phyloP scores from a whole-genome alignment of 92 coral and sea anemone genomes.

The Galaxea fascicularis region DNA sequence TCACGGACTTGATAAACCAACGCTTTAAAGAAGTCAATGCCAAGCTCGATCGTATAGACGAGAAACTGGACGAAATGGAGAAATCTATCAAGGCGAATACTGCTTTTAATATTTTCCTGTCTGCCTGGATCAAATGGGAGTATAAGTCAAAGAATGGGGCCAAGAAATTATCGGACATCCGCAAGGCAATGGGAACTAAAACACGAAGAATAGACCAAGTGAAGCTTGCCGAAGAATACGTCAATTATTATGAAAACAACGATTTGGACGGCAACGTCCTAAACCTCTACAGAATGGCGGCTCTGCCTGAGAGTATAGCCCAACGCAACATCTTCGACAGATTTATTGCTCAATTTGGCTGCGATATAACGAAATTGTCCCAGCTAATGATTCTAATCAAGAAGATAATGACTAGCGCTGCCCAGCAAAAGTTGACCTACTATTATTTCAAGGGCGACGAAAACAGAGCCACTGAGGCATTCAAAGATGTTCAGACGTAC shows the following conservation, averaged over 20 bases:
- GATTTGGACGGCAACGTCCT: slow-evolving; percentile 31
- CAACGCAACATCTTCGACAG: slow-evolving; percentile 31
- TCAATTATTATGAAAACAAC: slow-evolving; percentile 35
- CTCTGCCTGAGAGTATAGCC: slow-evolving; percentile 1
- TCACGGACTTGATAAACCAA: slow-evolving; percentile 21
- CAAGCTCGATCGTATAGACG: slow-evolving; percentile 27
- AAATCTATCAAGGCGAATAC: slow-evolving; percentile 33
- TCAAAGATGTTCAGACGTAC: slow-evolving; percentile 20
- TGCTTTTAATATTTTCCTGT: slow-evolving; percentile 31
- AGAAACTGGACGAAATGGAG: slow-evolving; percentile 31
- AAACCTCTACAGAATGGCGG: slow-evolving; percentile 42
- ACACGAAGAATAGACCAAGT: slow-evolving; percentile 44
- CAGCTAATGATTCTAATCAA: slow-evolving; percentile 27
- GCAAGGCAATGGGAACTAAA: slow-evolving; percentile 29
- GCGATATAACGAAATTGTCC: slow-evolving; percentile 32
- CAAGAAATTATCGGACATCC: slow-evolving; percentile 26
- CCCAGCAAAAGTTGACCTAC: slow-evolving; percentile 37
- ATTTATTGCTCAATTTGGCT: slow-evolving; percentile 27
- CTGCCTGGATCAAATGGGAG: slow-evolving; percentile 36
- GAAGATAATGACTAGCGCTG: slow-evolving; percentile 37
- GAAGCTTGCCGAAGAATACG: slow-evolving; percentile 41
- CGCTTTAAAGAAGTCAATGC: slow-evolving; percentile 28
- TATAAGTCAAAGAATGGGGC: slow-evolving; percentile 19
- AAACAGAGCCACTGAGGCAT: slow-evolving; percentile 7
- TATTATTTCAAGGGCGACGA: slow-evolving; percentile 25